Evolutionary conservation across 1,140 invertebrate species (phyloP), one percentile per base, ranked within the genome.

Genomic region (Trichoplusia ni): DNA sequence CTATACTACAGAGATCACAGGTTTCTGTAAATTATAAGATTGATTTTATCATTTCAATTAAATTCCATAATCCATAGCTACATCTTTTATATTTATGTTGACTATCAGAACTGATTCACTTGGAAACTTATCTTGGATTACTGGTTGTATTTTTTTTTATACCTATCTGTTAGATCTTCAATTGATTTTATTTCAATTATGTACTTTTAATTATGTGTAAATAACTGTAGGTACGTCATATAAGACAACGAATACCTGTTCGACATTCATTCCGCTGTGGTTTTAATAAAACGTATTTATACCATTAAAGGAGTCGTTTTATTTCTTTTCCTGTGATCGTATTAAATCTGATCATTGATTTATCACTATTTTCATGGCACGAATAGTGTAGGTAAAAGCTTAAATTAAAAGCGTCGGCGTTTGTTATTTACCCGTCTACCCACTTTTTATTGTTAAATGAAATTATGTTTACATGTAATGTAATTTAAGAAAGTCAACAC

Each of bases 261-360:
- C 21, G 18, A 40, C 44, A 27, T 59, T 40, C 54, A 65, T 59
- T 65, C 63, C 53, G 44, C 53, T 42, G 44, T 59, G 35, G 51
- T 38, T 65, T 49, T 40, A 58, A 65, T 42, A 54, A 65, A 64
- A 56, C 23, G 16, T 53, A 64, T 64, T 64, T 64, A 54, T 53
- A 64, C 37, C 33, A 64, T 25, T 40, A 40, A 9, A 7, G 23
- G 16, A 18, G 2, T 23, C 29, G 31, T 47, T 37, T 56, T 11
- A 56, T 47, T 56, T 54, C 6, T 33, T 18, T 8, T 46, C 7
- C 11, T 11, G 11, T 29, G 23, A 8, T 25, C 5, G 16, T 4
- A 16, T n/a, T n/a, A n/a, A n/a, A n/a, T n/a, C n/a, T n/a, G n/a
- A n/a, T n/a, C n/a, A n/a, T n/a, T n/a, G n/a, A n/a, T n/a, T n/a